These are phyloP conservation scores for Ageneiosus marmoratus DNA, from an alignment of 2,113 vertebrate genomes.

Conservation along the genomic window DNA sequence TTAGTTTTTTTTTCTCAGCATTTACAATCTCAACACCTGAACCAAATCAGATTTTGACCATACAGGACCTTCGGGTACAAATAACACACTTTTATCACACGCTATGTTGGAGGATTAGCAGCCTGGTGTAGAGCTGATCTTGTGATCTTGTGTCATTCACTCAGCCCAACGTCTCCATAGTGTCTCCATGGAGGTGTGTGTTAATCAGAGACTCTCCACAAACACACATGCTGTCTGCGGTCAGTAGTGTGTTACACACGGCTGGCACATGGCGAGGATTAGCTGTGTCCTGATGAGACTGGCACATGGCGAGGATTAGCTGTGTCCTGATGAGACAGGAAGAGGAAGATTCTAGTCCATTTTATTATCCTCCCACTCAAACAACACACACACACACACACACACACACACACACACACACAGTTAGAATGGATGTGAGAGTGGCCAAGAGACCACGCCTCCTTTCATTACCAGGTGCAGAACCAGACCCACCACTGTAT, in stretches of 20 bases:
- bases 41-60: neutral
- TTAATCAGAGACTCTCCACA: conserved; percentile 16
- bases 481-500: neutral
- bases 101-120: neutral
- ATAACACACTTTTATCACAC: neutral
- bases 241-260: conserved; percentile 15
- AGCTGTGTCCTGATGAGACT: conserved; percentile 31
- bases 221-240: conserved; percentile 38
- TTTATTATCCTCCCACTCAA: neutral
- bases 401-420: neutral
- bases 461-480: neutral
- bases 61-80: neutral
- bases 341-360: conserved; percentile 15
- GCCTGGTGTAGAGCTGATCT: neutral
- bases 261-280: neutral
- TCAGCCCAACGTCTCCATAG: conserved; percentile 14
- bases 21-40: neutral
- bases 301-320: conserved; percentile 13
- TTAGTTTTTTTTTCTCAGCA: neutral
- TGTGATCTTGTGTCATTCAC: neutral
- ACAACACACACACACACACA: neutral
- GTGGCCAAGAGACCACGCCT: neutral
- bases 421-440: neutral
- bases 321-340: conserved; percentile 37
- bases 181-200: conserved; percentile 27